These are phyloP conservation scores for Sylvicola cinctus DNA, from an alignment of 2,888 invertebrate genomes.

Conservation along the genomic window DNA sequence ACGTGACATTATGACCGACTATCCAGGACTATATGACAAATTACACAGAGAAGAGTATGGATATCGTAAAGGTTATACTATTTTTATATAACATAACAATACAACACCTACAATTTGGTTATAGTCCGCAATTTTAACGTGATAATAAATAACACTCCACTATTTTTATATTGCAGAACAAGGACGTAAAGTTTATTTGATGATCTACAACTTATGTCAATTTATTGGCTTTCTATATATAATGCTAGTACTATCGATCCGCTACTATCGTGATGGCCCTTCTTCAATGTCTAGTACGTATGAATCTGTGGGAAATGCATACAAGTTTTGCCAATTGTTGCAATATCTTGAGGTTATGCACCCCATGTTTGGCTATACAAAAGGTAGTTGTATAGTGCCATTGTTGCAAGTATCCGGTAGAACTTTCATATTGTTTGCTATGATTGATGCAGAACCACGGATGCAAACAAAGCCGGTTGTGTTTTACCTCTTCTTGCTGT, in stretches of 20 bases:
- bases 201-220: conserved; percentile 78
- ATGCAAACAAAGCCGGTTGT: conserved; percentile 76
- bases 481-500: conserved; percentile 70
- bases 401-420: conserved; percentile 64
- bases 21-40: conserved; percentile 51
- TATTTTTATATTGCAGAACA: conserved; percentile 41
- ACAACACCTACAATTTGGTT: too few species aligned
- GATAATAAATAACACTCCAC: too few species aligned
- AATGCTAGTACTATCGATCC: conserved; percentile 46
- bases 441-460: conserved; percentile 66
- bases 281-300: conserved; percentile 49
- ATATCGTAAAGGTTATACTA: conserved; percentile 42
- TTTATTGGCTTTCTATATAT: conserved; percentile 69
- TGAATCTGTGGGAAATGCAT: conserved; percentile 48
- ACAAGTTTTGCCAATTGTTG: conserved; percentile 63
- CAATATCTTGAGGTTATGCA: conserved; percentile 79
- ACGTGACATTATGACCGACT: conserved; percentile 54
- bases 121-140: too few species aligned
- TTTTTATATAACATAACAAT: too few species aligned
- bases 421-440: conserved; percentile 53
- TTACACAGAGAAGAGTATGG: conserved; percentile 58
- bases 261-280: conserved; percentile 52
- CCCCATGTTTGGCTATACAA: conserved; percentile 73
- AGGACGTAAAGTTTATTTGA: conserved; percentile 61
- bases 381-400: conserved; percentile 49